phyloP scores from a whole-genome alignment of 2,113 vertebrate species.

The Anolis carolinensis region DNA sequence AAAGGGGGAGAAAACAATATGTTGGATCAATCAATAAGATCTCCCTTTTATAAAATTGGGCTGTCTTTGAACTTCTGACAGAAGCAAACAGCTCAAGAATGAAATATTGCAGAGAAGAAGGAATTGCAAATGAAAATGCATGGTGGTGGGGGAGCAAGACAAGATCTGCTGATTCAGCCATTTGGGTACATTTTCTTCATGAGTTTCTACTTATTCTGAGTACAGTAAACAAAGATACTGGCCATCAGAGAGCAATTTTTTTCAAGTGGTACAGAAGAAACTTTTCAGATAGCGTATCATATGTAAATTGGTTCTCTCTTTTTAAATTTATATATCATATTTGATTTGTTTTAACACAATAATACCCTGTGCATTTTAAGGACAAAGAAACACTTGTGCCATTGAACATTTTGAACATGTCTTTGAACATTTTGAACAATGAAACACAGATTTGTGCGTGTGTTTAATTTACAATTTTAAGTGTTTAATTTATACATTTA shows the following conservation, averaged over 20 bases:
- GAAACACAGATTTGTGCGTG: too few relatives aligned
- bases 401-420: neutral
- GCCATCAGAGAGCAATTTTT: conserved; percentile 40
- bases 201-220: conserved; percentile 39
- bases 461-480: neutral
- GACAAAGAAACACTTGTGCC: neutral
- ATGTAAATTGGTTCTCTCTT: conserved; percentile 1
- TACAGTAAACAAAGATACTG: conserved; percentile 48
- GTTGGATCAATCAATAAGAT: conserved; percentile 58
- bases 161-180: conserved; percentile 65
- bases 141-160: conserved; percentile 35
- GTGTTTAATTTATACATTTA: neutral
- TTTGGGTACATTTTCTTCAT: conserved; percentile 38
- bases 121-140: conserved; percentile 66
- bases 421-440: neutral
- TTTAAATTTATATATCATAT: neutral
- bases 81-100: conserved; percentile 62
- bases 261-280: conserved; percentile 16
- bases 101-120: conserved; percentile 65
- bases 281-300: conserved; percentile 21
- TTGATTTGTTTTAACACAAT: neutral
- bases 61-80: conserved; percentile 69
- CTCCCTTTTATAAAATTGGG: conserved; percentile 56
- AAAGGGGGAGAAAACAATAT: conserved; percentile 60
- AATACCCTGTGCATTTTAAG: neutral